phyloP scores from a whole-genome alignment of 2,797 vertebrate genomes.

The Phalanger gymnotis region DNA sequence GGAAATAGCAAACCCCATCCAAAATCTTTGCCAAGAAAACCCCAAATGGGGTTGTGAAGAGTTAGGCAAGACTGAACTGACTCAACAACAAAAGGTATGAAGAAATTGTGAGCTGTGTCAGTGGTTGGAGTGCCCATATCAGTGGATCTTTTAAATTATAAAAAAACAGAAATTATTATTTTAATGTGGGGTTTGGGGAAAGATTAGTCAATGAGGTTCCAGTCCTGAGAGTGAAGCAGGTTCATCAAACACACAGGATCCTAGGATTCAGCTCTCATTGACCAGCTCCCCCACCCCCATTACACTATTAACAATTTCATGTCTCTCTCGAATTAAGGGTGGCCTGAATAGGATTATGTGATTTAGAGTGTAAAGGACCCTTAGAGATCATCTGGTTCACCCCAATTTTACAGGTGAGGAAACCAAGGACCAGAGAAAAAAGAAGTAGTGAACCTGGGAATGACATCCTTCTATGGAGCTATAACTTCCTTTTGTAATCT shows the following conservation, averaged over 20 bases:
- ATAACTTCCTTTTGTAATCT: background rate
- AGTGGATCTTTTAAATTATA: background rate
- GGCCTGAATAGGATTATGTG: background rate
- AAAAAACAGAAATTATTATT: background rate
- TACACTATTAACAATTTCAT: background rate
- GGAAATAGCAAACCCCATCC: background rate
- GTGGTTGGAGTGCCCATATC: background rate
- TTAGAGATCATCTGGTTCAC: background rate
- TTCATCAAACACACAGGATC: background rate
- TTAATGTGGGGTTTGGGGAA: background rate
- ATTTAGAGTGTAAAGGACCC: background rate
- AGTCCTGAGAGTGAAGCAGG: background rate
- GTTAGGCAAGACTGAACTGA: background rate
- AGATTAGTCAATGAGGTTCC: background rate
- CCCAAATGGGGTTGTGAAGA: background rate
- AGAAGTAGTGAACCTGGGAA: background rate
- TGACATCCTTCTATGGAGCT: background rate
- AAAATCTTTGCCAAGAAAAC: background rate
- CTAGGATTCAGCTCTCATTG: background rate
- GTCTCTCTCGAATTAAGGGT: background rate
- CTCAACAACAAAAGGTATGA: background rate
- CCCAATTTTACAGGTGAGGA: background rate
- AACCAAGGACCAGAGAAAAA: background rate
- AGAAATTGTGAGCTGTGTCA: background rate
- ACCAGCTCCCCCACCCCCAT: background rate